Evolutionary conservation across 2,113 vertebrate species (phyloP).

Genomic region (Typhlomys cinereus): DNA sequence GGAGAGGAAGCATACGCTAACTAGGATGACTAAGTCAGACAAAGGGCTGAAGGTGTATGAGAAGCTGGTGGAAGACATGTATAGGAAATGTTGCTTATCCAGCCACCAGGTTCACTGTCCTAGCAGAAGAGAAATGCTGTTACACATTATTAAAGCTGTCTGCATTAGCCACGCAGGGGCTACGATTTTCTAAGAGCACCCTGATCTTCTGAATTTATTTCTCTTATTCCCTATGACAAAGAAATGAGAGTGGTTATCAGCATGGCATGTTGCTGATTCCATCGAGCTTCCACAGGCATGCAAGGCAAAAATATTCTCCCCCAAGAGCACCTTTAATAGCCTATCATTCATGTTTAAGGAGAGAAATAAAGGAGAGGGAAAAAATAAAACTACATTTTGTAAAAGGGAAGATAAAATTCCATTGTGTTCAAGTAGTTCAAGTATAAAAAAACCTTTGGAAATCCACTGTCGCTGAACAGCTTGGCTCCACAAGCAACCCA

Average conservation of each 20-base stretch:
- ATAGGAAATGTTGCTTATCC: background rate
- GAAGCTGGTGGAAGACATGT: background rate
- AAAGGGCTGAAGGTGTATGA: background rate
- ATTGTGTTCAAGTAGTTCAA: constrained; percentile 59
- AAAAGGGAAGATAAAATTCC: constrained; percentile 67
- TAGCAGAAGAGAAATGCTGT: background rate
- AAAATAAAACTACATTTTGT: constrained; percentile 56
- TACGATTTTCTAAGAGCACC: background rate
- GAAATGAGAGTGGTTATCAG: constrained; percentile 54
- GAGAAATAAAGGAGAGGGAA: constrained; percentile 54
- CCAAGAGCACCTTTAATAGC: constrained; percentile 51
- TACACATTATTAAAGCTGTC: background rate
- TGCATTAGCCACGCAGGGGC: no score
- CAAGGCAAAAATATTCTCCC: constrained; percentile 62
- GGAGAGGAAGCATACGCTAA: background rate
- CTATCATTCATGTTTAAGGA: constrained; percentile 72
- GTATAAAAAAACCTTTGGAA: constrained; percentile 64
- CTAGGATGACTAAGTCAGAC: background rate
- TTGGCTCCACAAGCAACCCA: constrained; percentile 41
- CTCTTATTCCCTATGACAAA: constrained; percentile 60
- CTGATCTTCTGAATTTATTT: constrained; percentile 49
- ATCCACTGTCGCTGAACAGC: constrained; percentile 50
- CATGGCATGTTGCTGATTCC: constrained; percentile 68
- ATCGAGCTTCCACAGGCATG: constrained; percentile 44
- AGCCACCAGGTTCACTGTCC: background rate